phyloP scores from a whole-genome alignment of 37 sponge, comb jelly and placozoan species.

The Beroe ovata region DNA sequence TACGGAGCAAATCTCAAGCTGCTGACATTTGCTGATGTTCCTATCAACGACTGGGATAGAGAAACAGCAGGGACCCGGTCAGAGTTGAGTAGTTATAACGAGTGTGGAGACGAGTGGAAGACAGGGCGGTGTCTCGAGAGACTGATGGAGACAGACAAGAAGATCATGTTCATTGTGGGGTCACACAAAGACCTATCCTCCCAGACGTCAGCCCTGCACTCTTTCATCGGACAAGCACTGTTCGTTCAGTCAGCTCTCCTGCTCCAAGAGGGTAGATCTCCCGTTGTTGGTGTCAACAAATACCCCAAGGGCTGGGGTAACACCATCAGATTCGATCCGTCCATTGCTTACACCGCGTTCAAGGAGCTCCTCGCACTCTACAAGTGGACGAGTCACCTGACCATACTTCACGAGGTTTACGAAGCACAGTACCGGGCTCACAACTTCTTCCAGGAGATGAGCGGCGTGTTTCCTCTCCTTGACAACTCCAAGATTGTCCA shows the following conservation, averaged over 20 bases:
- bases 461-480: neutral
- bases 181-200: slow-evolving; percentile 49
- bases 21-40: neutral
- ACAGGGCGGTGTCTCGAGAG: slow-evolving; percentile 8
- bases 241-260: neutral
- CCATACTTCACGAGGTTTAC: slow-evolving; percentile 9
- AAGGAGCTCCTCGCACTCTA: neutral
- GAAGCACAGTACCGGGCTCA: neutral
- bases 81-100: neutral
- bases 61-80: neutral
- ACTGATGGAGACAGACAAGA: neutral
- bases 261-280: neutral
- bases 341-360: neutral
- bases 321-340: neutral
- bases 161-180: neutral
- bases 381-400: slow-evolving; percentile 32
- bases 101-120: slow-evolving; percentile 63
- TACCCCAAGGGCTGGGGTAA: neutral
- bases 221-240: slow-evolving; percentile 12
- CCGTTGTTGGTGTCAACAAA: neutral
- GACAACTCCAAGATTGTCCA: neutral
- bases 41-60: slow-evolving; percentile 1
- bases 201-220: slow-evolving; percentile 7
- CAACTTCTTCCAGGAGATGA: neutral
- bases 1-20: neutral